Conservation (phyloP, 2,888 invertebrate genomes). For the Andricus quercusramuli region DNA sequence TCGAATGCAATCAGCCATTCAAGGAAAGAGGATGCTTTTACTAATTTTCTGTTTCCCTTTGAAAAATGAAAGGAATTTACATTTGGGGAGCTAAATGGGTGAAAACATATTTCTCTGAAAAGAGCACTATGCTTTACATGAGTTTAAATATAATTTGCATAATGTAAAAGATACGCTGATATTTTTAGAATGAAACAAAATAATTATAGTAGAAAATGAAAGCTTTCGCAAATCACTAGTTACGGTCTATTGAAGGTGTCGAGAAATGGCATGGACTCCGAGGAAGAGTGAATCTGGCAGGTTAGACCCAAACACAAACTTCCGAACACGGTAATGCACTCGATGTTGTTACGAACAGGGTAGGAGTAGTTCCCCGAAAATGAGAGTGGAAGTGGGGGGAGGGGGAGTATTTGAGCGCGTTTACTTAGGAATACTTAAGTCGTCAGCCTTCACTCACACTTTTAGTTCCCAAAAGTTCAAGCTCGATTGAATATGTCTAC, state of each 20-base stretch:
- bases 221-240: background rate
- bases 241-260: conserved; percentile 7
- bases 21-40: background rate
- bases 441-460: conserved; percentile 59
- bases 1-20: background rate
- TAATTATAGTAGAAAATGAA: background rate
- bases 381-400: conserved; percentile 53
- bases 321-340: conserved; percentile 73
- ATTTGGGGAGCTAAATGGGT: background rate
- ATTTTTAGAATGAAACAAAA: background rate
- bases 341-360: conserved; percentile 65
- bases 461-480: conserved; percentile 52
- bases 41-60: background rate
- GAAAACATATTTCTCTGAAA: background rate
- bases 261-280: conserved; percentile 24
- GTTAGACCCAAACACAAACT: conserved; percentile 66
- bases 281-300: conserved; percentile 43
- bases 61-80: background rate
- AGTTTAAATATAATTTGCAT: too few relatives aligned
- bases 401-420: conserved; percentile 58
- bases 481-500: conserved; percentile 56
- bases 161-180: too few relatives aligned
- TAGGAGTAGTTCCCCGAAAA: conserved; percentile 50
- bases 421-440: conserved; percentile 70
- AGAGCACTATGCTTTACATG: background rate